A percentile compares a stretch with the other conserved stretches of the same genome.
Evolutionary conservation across 2,113 vertebrate genomes (phyloP).

Genomic region (Tautogolabrus adspersus): DNA sequence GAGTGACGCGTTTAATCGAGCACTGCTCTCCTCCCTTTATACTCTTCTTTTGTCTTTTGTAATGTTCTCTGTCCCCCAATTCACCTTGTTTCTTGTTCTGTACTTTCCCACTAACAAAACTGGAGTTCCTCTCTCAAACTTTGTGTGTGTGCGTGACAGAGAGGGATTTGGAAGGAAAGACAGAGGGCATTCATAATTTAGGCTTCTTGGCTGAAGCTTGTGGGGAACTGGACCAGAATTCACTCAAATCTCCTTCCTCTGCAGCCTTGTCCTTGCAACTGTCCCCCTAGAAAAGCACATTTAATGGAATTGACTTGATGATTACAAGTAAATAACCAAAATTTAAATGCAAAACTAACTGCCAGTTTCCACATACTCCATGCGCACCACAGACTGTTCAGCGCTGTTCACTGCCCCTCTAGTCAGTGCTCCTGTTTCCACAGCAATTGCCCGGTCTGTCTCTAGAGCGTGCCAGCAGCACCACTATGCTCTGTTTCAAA

Average conservation of each 20-base stretch:
- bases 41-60: background rate
- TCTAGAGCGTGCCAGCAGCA: too few relatives aligned
- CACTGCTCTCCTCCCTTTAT: background rate
- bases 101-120: background rate
- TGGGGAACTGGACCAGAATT: slow-evolving; percentile 48
- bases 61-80: background rate
- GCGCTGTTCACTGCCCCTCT: too few relatives aligned
- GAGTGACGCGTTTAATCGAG: background rate
- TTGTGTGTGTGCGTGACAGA: slow-evolving; percentile 22
- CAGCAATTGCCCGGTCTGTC: too few relatives aligned
- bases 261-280: slow-evolving; percentile 41
- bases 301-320: background rate
- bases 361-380: too few relatives aligned
- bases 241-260: slow-evolving; percentile 2
- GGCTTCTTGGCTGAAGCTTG: slow-evolving; percentile 32
- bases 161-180: slow-evolving; percentile 16
- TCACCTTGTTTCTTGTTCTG: slow-evolving; percentile 21
- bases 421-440: too few relatives aligned
- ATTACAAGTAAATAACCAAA: background rate
- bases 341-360: background rate
- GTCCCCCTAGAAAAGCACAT: background rate
- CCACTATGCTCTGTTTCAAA: too few relatives aligned
- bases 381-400: too few relatives aligned
- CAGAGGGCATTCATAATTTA: slow-evolving; percentile 68
- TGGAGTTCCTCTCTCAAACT: slow-evolving; percentile 22